These are phyloP conservation scores for Antigone vipio DNA, from an alignment of 2,113 vertebrate genomes.

Conservation along the genomic window DNA sequence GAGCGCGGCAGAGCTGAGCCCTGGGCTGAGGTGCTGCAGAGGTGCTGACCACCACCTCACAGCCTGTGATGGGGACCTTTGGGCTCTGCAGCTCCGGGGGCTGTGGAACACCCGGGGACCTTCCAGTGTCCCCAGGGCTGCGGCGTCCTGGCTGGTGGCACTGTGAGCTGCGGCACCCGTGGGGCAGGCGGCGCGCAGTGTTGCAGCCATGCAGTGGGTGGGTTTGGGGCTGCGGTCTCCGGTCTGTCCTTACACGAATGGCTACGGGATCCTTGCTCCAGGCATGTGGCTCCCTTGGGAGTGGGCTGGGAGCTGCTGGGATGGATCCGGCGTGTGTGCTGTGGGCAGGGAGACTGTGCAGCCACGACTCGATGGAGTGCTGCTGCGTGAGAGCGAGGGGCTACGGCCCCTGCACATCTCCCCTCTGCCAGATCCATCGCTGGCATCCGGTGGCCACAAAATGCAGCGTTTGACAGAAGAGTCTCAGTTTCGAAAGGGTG, in stretches of 20 bases:
- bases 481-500: accelerated
- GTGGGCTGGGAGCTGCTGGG: background rate
- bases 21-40: background rate
- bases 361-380: accelerated
- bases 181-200: accelerated
- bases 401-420: accelerated
- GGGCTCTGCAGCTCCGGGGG: background rate
- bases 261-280: accelerated
- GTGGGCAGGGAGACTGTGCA: accelerated
- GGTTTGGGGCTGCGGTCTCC: background rate
- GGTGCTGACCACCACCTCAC: accelerated
- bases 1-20: background rate
- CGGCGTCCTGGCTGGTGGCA: accelerated
- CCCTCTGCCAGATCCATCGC: background rate
- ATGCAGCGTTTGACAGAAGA: accelerated
- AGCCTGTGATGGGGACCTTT: background rate
- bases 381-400: accelerated
- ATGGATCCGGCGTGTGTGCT: accelerated
- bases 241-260: accelerated
- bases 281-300: accelerated
- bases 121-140: background rate
- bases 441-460: accelerated
- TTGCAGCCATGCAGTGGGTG: accelerated
- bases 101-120: background rate
- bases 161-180: accelerated